These are phyloP conservation scores for Troides aeacus DNA, from an alignment of 2,888 invertebrate species.

Conservation along the genomic window DNA sequence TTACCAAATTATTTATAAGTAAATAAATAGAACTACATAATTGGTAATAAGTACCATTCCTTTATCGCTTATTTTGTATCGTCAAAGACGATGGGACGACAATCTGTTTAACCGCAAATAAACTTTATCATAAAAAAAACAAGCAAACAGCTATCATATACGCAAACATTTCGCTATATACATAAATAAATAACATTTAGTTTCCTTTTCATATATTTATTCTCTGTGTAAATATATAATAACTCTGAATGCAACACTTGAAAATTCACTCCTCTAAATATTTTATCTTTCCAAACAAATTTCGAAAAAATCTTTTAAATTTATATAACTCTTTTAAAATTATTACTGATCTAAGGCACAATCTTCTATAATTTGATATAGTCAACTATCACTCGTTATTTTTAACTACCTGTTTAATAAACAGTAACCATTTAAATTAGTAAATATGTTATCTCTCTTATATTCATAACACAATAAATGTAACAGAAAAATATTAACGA, in stretches of 20 bases:
- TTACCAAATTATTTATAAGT: slow-evolving; percentile 79
- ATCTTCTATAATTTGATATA: slow-evolving; percentile 69
- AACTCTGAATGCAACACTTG: slow-evolving; percentile 48
- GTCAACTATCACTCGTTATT: slow-evolving; percentile 63
- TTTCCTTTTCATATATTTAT: slow-evolving; percentile 35
- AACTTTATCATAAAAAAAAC: slow-evolving; percentile 63
- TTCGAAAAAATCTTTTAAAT: slow-evolving; percentile 47
- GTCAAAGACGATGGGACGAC: slow-evolving; percentile 57
- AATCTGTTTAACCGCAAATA: slow-evolving; percentile 66
- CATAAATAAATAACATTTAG: slow-evolving; percentile 53
- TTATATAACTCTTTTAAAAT: slow-evolving; percentile 33
- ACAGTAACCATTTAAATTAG: slow-evolving; percentile 56
- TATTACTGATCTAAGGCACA: slow-evolving; percentile 76
- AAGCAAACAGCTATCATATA: slow-evolving; percentile 67
- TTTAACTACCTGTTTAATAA: slow-evolving; percentile 55
- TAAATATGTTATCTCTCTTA: slow-evolving; percentile 59
- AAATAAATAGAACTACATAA: slow-evolving; percentile 79
- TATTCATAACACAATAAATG: slow-evolving; percentile 66
- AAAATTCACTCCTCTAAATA: slow-evolving; percentile 63
- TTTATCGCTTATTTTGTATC: slow-evolving; percentile 53
- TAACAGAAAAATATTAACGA: slow-evolving; percentile 76
- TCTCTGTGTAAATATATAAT: slow-evolving; percentile 46
- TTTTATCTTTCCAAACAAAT: slow-evolving; percentile 42
- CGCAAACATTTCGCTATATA: slow-evolving; percentile 53
- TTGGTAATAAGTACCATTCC: slow-evolving; percentile 74